A percentile compares a stretch with the other conserved stretches of the same genome.
Evolutionary conservation across 2,797 vertebrate genomes (phyloP).

Genomic region (Spondyliosoma cantharus): DNA sequence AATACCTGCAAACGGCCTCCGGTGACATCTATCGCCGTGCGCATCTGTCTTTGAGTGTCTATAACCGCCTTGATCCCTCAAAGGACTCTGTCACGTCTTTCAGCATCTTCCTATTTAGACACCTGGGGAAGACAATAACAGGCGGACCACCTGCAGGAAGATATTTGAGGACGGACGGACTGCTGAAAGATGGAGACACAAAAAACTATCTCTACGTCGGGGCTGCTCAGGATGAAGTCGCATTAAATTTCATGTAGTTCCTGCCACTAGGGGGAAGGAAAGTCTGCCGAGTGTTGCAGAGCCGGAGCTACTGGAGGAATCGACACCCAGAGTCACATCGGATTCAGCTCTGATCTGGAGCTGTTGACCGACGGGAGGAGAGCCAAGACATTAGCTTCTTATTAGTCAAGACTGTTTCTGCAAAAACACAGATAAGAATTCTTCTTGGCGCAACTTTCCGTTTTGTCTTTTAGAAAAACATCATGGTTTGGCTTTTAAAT

Average conservation of each 20-base stretch:
- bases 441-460: too few relatives aligned
- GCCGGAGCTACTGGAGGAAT: too few relatives aligned
- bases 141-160: slow-evolving; percentile 68
- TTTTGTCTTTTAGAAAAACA: too few relatives aligned
- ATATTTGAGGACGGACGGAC: slow-evolving; percentile 11
- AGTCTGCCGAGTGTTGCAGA: too few relatives aligned
- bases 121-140: slow-evolving; percentile 57
- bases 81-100: slow-evolving; percentile 62
- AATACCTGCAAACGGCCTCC: slow-evolving; percentile 37
- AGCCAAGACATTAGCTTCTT: too few relatives aligned
- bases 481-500: too few relatives aligned
- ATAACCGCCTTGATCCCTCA: slow-evolving; percentile 27
- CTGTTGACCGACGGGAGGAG: too few relatives aligned
- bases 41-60: slow-evolving; percentile 38
- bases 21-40: slow-evolving; percentile 26
- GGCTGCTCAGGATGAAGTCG: background rate
- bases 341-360: too few relatives aligned
- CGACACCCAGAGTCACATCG: too few relatives aligned
- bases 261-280: too few relatives aligned
- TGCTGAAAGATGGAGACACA: slow-evolving; percentile 29
- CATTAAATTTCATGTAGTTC: background rate
- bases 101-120: slow-evolving; percentile 65
- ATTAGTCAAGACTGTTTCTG: too few relatives aligned
- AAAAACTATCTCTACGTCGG: rapidly evolving
- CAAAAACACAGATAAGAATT: too few relatives aligned